Percentiles rank a stretch among this genome's conserved stretches.
phyloP scores from a whole-genome alignment of 2,797 vertebrate genomes.

The Argya squamiceps region DNA sequence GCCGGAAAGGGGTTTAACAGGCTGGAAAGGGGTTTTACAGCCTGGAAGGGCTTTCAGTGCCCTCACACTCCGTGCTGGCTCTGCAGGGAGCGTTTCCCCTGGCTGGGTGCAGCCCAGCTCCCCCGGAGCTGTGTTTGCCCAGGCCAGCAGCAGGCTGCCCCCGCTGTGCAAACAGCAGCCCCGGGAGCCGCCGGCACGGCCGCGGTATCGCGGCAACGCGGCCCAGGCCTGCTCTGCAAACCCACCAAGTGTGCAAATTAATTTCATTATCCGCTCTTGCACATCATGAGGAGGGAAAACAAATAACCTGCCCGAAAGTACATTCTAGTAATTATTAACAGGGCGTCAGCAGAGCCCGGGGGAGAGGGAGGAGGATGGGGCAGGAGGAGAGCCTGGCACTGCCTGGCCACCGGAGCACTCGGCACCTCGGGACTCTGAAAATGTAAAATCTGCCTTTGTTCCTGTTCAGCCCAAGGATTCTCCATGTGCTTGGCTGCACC shows the following conservation, averaged over 20 bases:
- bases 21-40: not conserved
- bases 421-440: accelerated
- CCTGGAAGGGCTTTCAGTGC: not conserved
- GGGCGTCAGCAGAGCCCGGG: not conserved
- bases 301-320: constrained; percentile 65
- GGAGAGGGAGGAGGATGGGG: not conserved
- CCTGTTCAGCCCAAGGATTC: not conserved
- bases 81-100: not conserved
- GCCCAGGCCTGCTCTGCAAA: constrained; percentile 74
- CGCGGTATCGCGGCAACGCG: constrained; percentile 85
- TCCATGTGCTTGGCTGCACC: not conserved
- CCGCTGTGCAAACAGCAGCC: constrained; percentile 81
- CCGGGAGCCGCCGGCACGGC: constrained; percentile 62
- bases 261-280: constrained; percentile 83
- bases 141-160: not conserved
- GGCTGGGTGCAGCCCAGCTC: not conserved
- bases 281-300: constrained; percentile 74
- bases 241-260: constrained; percentile 81
- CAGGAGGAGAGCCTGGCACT: not conserved
- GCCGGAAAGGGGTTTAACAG: not conserved
- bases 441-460: not conserved
- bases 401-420: not conserved
- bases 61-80: not conserved
- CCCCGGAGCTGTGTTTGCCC: not conserved
- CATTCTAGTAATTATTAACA: constrained; percentile 66